phyloP scores from a whole-genome alignment of 2,888 invertebrate species.

The Reticulitermes lucifugus region DNA sequence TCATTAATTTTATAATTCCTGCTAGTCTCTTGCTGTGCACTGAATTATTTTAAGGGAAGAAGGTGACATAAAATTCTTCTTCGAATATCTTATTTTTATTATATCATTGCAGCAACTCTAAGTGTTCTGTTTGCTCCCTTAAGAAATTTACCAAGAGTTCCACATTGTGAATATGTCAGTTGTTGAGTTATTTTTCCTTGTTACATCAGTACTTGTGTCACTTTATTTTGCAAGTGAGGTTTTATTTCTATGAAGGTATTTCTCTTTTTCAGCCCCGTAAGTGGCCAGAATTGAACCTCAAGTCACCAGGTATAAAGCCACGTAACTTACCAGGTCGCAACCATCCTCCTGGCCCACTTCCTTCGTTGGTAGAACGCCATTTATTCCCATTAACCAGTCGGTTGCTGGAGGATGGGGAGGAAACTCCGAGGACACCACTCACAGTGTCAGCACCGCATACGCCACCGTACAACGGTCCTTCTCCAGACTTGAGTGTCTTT shows the following conservation, averaged over 20 bases:
- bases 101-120: too few relatives aligned
- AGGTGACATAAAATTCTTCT: too few relatives aligned
- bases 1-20: too few relatives aligned
- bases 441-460: conserved; percentile 62
- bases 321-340: conserved; percentile 65
- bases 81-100: too few relatives aligned
- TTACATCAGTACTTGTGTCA: too few relatives aligned
- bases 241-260: not conserved
- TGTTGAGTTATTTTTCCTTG: too few relatives aligned
- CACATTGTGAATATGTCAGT: too few relatives aligned
- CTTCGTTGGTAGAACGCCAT: conserved; percentile 63
- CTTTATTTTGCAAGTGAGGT: too few relatives aligned
- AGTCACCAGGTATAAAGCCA: conserved; percentile 91
- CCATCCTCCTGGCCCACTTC: conserved; percentile 65
- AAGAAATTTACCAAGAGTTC: too few relatives aligned
- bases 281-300: conserved; percentile 87
- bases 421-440: conserved; percentile 63
- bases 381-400: conserved; percentile 57
- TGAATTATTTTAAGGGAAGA: too few relatives aligned
- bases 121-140: too few relatives aligned
- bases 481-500: conserved; percentile 65
- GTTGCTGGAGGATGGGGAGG: conserved; percentile 60
- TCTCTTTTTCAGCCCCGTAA: conserved; percentile 77
- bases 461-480: conserved; percentile 55
- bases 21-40: too few relatives aligned